phyloP scores from a whole-genome alignment of 1,140 invertebrate species.

The honey bee (Apis mellifera) region Amel_HAv3.1 CM009943.2:3946501-3947000 shows the following conservation, averaged over 20 bases:
- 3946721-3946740: conserved; percentile 11
- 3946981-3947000: conserved; percentile 4
- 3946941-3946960: background rate
- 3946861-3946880: conserved; percentile 11
- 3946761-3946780: conserved; percentile 44
- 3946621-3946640: too few relatives aligned
- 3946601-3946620: too few relatives aligned
- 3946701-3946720: too few relatives aligned
- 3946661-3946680: background rate
- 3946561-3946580: too few relatives aligned
- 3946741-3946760: conserved; percentile 41
- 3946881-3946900: background rate
- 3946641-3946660: conserved; percentile 23
- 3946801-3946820: conserved; percentile 30
- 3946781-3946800: conserved; percentile 41
- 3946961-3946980: conserved; percentile 7
- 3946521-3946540: conserved; percentile 30
- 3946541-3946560: conserved; percentile 5
- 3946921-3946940: background rate
- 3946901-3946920: background rate
- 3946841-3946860: conserved; percentile 5
- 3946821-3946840: conserved; percentile 12
- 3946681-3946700: background rate
- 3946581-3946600: background rate
- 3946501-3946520: conserved; percentile 31